These are phyloP conservation scores for Portunus trituberculatus DNA, from an alignment of 1,140 invertebrate species.

Conservation along the genomic window DNA sequence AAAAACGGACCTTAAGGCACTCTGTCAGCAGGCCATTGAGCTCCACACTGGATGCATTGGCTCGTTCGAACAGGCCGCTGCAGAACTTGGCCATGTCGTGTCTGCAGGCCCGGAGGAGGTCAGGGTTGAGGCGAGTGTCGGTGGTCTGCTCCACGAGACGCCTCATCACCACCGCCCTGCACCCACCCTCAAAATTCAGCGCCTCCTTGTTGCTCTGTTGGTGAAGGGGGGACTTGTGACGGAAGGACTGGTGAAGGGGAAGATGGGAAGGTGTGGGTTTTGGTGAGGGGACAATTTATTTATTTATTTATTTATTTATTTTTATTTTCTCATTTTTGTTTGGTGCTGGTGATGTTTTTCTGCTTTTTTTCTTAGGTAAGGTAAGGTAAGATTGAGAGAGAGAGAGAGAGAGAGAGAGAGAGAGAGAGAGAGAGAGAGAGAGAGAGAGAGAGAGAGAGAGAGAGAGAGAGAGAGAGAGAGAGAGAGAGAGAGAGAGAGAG, in stretches of 20 bases:
- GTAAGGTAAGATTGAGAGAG: too few species aligned
- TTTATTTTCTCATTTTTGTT: too few species aligned
- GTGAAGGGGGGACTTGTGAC: not conserved
- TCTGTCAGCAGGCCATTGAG: constrained; percentile 79
- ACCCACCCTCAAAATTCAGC: constrained; percentile 90
- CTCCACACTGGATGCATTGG: constrained; percentile 78
- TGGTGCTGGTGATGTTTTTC: too few species aligned
- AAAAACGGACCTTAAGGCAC: constrained; percentile 75
- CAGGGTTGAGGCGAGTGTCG: constrained; percentile 95
- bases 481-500: too few species aligned
- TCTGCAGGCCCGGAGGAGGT: constrained; percentile 89
- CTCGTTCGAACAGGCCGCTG: constrained; percentile 80
- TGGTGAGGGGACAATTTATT: too few species aligned
- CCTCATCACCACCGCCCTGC: constrained; percentile 91
- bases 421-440: too few species aligned
- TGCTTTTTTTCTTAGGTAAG: too few species aligned
- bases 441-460: too few species aligned
- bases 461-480: too few species aligned
- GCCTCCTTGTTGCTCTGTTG: constrained; percentile 89
- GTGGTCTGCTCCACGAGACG: constrained; percentile 95
- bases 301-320: too few species aligned
- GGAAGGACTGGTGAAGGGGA: not conserved
- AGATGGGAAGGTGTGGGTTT: not conserved
- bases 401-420: too few species aligned
- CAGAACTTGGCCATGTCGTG: constrained; percentile 89